Evolutionary conservation across 37 sponge, comb jelly and placozoan genomes (phyloP), one percentile per base, ranked within the genome.

Genomic region (Amphimedon queenslandica): DNA sequence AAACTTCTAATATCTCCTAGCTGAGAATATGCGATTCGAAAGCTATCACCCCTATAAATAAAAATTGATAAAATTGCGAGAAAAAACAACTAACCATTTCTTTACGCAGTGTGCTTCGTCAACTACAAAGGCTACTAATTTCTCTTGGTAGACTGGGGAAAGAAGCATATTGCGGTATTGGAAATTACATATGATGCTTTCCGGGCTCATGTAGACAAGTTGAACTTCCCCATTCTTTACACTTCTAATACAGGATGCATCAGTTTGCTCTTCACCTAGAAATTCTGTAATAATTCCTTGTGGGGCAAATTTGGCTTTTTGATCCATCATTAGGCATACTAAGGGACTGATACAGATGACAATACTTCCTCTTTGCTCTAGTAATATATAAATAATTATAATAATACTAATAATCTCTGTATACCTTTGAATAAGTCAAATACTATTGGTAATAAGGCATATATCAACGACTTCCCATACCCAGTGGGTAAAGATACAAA

Each of bases 311-410:
- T 66, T 77, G 10, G 58, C 20, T 30, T 53, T 16, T 42, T 84
- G 86, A 37, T 84, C 79, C 18, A 75, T 68, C 80, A 85, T 80
- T 6, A 79, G 63, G 1, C 76, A 53, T 0, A 70, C 70, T 2
- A 85, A 40, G 6, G 87, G 81, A 41, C 87, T 80, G 13, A 85
- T 56, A 33, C 73, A n/a, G n/a, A n/a, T n/a, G n/a, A n/a, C n/a
- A n/a, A n/a, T n/a, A n/a, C n/a, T n/a, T n/a, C n/a, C n/a, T n/a
- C n/a, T n/a, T n/a, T n/a, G n/a, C n/a, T n/a, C n/a, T n/a, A n/a
- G n/a, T n/a, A n/a, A n/a, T n/a, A n/a, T n/a, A n/a, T n/a, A n/a
- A n/a, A n/a, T n/a, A n/a, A n/a, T n/a, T n/a, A n/a, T n/a, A n/a
- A n/a, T n/a, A n/a, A n/a, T n/a, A n/a, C n/a, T n/a, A n/a, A n/a